Evolutionary conservation across 2,797 vertebrate genomes (phyloP).

Genomic region (Hypotaenidia okinawae): DNA sequence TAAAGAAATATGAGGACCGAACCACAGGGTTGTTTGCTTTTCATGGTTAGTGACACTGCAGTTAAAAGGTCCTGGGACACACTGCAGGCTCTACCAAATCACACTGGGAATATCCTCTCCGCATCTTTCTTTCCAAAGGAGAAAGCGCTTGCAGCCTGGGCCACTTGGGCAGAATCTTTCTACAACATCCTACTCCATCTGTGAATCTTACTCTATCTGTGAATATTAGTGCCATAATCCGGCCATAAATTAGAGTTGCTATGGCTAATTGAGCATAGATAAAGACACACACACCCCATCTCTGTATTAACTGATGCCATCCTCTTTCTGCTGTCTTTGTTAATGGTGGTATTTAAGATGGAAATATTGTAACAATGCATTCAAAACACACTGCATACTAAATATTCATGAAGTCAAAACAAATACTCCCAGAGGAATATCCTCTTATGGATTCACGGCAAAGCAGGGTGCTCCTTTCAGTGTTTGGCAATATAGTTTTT

Average conservation of each 20-base stretch:
- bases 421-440: background rate
- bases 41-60: background rate
- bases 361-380: background rate
- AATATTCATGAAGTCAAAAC: background rate
- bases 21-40: background rate
- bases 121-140: background rate
- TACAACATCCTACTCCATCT: background rate
- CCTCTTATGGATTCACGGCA: background rate
- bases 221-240: background rate
- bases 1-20: background rate
- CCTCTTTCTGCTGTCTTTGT: background rate
- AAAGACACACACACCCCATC: background rate
- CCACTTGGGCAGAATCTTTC: background rate
- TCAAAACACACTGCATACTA: background rate
- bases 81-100: background rate
- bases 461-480: background rate
- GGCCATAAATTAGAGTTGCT: background rate
- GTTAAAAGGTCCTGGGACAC: background rate
- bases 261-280: background rate
- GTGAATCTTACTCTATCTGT: background rate
- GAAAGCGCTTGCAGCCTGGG: background rate
- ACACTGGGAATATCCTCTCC: background rate
- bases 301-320: background rate
- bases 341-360: background rate
- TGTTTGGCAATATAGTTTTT: background rate